A percentile compares a stretch with the other conserved stretches of the same genome.
These are phyloP conservation scores for Camponotus vicinus DNA, from an alignment of 1,140 invertebrate species.

Conservation along the genomic window DNA sequence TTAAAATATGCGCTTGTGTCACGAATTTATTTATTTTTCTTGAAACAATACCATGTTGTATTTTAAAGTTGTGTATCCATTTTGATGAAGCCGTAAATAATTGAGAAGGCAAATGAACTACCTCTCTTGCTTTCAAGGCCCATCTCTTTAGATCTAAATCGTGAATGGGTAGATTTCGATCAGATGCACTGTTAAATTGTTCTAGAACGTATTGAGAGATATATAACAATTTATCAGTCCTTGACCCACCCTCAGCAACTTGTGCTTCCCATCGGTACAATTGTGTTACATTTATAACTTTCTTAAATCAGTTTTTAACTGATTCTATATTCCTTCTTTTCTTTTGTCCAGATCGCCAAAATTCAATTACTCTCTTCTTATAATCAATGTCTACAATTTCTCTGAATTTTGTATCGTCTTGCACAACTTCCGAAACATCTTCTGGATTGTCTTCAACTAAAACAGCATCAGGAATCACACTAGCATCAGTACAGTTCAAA, in stretches of 20 bases:
- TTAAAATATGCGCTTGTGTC: neutral
- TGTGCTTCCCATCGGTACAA: neutral
- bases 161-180: neutral
- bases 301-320: neutral
- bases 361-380: neutral
- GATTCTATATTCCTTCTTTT: constrained; percentile 2
- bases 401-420: constrained; percentile 1
- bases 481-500: neutral
- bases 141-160: constrained; percentile 14
- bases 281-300: too few species aligned
- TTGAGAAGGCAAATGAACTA: neutral
- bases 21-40: neutral
- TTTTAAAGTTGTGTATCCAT: neutral
- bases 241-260: neutral
- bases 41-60: constrained; percentile 1
- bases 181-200: constrained; percentile 10
- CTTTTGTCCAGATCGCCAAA: neutral
- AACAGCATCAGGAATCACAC: neutral
- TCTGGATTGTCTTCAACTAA: neutral
- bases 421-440: neutral
- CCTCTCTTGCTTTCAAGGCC: neutral
- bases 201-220: neutral
- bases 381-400: constrained; percentile 4
- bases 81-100: constrained; percentile 12
- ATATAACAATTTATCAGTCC: neutral